Conservation (phyloP, 2,113 vertebrate species). For the Protobothrops mucrosquamatus region DNA sequence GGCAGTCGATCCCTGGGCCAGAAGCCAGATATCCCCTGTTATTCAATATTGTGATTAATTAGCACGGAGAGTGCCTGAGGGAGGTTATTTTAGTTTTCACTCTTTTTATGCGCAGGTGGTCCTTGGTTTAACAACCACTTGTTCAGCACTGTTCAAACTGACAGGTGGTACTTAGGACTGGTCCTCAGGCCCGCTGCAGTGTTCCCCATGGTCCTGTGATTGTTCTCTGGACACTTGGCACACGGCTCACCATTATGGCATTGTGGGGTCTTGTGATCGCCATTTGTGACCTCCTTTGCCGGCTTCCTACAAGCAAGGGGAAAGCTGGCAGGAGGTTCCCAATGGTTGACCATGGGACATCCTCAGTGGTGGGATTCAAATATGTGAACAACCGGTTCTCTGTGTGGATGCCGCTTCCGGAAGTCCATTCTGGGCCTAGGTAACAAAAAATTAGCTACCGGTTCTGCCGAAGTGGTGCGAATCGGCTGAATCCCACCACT, state of each 20-base stretch:
- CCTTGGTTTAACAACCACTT: background rate
- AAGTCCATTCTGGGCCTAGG: too few species aligned
- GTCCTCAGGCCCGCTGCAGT: background rate
- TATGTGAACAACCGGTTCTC: too few species aligned
- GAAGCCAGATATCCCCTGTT: background rate
- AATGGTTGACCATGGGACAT: background rate
- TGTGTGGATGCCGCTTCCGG: too few species aligned
- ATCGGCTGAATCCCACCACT: too few species aligned
- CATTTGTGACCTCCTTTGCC: background rate
- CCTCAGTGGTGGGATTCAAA: background rate
- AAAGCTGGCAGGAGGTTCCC: background rate
- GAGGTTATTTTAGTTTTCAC: background rate
- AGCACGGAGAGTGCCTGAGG: background rate
- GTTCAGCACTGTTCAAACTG: background rate
- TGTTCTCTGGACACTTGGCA: background rate
- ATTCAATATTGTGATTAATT: background rate
- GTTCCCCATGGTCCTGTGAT: background rate
- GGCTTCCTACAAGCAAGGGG: background rate
- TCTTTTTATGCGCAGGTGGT: background rate
- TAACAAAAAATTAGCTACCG: too few species aligned
- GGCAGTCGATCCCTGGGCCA: background rate
- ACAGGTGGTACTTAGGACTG: background rate
- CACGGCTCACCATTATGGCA: background rate
- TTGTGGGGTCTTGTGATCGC: background rate
- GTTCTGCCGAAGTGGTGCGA: too few species aligned